Base-by-base conservation (phyloP, 2,113 vertebrate species). In the Callipepla californica region DNA sequence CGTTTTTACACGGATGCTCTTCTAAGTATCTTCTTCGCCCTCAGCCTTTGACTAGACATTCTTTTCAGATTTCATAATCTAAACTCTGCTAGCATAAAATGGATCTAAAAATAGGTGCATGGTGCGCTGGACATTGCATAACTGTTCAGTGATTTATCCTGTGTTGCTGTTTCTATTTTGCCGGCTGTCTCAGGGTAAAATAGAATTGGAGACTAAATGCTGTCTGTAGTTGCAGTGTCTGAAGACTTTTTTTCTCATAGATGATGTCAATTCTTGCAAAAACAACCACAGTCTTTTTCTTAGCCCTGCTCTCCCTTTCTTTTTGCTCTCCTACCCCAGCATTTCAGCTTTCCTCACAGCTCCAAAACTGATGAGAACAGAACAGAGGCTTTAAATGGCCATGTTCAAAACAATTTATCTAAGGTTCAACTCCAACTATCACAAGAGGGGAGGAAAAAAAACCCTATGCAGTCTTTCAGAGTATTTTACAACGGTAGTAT, bases 111-210 rank as follows among this genome's bases (percentile, higher is more conserved):
- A 95, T 97, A 95, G 88, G 74, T 3, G 8, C 28, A 36, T 66
- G 70, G 89, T 92, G 66, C 62, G 70, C 79, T 92, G 80, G 79
- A 92, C 19, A 47, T 97, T 94, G 91, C 95, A 80, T 94, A 96
- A 94, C 81, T 17, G 77, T 63, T 91, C 90, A 92, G 85, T 95
- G 91, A 96, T 95, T 96, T 95, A 95, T 94, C 83, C 61, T 7
- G 47, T 55, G 50, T 87, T 70, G 16, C 84, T 92, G 92, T 89
- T 96, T 95, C 78, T 87, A 79, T 95, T 94, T 95, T 87, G 76
- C 94, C 91, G 89, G 40, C 82, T 93, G 85, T 88, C 92, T 95
- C 9, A 6, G 79, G 73, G 90, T 76, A 89, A 92, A 92, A 94
- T 22, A 87, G 84, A 92, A 77, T 73, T 73, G 83, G 83, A 96